These are phyloP conservation scores for Chloropsis cyanopogon DNA, from an alignment of 2,113 vertebrate species.

Conservation along the genomic window DNA sequence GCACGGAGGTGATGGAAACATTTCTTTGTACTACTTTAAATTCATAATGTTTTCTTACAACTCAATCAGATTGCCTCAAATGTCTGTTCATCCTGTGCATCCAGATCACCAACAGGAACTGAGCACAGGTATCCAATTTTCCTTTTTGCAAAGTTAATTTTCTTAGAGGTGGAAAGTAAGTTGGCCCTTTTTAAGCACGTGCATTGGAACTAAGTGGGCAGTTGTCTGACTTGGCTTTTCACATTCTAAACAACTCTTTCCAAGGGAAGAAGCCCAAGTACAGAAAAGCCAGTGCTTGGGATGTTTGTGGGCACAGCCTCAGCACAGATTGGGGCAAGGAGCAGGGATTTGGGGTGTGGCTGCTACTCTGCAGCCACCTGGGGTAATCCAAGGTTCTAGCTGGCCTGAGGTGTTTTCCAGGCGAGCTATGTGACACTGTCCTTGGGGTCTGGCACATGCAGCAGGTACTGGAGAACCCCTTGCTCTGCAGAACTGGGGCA, in stretches of 20 bases:
- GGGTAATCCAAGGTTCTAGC: accelerated
- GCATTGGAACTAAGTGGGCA: background rate
- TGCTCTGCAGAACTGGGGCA: background rate
- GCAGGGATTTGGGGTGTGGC: background rate
- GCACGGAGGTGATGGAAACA: conserved; percentile 8
- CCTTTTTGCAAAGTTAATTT: conserved; percentile 24
- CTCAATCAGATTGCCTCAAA: conserved; percentile 46
- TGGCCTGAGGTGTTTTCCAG: background rate
- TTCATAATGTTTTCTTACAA: conserved; percentile 5
- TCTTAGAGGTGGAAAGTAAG: background rate
- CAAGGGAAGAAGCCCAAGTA: background rate
- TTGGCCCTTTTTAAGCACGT: background rate
- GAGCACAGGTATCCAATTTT: background rate
- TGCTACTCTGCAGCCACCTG: background rate
- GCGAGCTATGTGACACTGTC: background rate
- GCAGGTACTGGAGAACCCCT: background rate
- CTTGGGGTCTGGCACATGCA: background rate
- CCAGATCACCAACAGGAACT: conserved; percentile 7
- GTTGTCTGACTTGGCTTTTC: background rate
- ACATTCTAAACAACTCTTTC: background rate
- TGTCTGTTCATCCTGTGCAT: conserved; percentile 20
- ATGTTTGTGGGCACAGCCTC: background rate
- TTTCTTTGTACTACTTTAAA: conserved; percentile 21
- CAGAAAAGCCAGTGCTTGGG: background rate
- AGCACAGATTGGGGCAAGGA: background rate